These are phyloP conservation scores for Salvator merianae DNA, from an alignment of 2,113 vertebrate species.

Conservation along the genomic window DNA sequence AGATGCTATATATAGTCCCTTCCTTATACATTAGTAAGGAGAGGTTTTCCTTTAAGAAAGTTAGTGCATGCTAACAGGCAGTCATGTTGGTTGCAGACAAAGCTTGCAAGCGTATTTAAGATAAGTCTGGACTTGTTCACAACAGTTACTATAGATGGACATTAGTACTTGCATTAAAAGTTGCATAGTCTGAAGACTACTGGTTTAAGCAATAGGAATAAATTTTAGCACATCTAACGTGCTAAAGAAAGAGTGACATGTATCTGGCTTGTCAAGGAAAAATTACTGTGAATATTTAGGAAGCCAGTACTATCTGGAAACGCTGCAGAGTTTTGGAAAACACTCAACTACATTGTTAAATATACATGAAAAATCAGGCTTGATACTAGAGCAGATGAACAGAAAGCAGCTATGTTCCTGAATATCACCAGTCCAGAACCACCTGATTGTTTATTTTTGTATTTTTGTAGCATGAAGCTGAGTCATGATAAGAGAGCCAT, in stretches of 20 bases:
- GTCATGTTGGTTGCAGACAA: not conserved
- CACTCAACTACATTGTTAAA: not conserved
- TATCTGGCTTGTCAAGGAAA: too few species aligned
- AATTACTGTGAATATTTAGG: not conserved
- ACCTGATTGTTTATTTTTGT: not conserved
- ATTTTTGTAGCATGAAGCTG: not conserved
- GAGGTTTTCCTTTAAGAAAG: not conserved
- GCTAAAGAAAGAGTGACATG: not conserved
- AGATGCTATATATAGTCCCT: not conserved
- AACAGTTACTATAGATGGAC: not conserved
- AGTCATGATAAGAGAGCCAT: not conserved
- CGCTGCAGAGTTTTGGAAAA: constrained; percentile 7
- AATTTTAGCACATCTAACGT: not conserved
- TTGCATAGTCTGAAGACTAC: not conserved
- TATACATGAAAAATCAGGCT: not conserved
- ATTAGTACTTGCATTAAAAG: not conserved
- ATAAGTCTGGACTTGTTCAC: not conserved
- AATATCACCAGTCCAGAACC: not conserved
- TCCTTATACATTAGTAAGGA: not conserved
- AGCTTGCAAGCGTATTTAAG: not conserved
- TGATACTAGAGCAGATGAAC: not conserved
- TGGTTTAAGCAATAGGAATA: not conserved
- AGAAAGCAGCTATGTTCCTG: not conserved
- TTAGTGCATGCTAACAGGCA: not conserved
- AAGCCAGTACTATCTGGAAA: not conserved